Conservation (phyloP, 2,797 vertebrate genomes). For the Molossus alvarezi region DNA sequence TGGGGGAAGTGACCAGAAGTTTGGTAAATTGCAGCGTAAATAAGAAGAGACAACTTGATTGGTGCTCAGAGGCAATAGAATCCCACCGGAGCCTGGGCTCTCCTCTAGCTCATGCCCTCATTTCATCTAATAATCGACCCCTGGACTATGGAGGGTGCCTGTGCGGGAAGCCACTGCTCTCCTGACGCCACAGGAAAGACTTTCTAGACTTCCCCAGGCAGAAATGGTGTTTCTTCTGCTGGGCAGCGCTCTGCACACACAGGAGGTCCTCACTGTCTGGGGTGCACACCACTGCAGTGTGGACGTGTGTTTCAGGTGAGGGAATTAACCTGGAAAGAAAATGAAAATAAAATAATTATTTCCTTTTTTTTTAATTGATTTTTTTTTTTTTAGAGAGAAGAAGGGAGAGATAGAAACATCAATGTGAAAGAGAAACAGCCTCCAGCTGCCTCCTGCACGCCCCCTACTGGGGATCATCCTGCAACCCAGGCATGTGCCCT, state of each 20-base stretch:
- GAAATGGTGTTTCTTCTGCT: not conserved
- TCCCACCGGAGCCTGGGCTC: not conserved
- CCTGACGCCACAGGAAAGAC: not conserved
- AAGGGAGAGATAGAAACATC: no score
- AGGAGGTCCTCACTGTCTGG: not conserved
- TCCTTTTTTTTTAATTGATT: not conserved
- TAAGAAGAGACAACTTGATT: constrained; percentile 13
- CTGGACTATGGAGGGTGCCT: not conserved
- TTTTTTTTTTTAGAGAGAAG: no score
- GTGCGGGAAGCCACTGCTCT: not conserved
- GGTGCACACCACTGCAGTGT: not conserved
- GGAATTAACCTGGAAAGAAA: constrained; percentile 29
- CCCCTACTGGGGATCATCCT: no score
- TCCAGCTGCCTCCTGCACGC: no score
- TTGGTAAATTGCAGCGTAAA: constrained; percentile 5
- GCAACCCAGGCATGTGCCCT: no score
- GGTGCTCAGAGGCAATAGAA: not conserved
- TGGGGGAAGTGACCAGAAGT: not conserved
- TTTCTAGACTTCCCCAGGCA: not conserved
- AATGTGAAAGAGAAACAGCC: no score
- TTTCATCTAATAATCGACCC: not conserved
- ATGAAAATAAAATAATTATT: not conserved
- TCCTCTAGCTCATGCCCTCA: not conserved
- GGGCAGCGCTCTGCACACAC: not conserved
- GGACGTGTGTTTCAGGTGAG: not conserved